Percentiles rank a stretch among this genome's conserved stretches.
Evolutionary conservation across 2,113 vertebrate genomes (phyloP).

Genomic region (Lycocorax pyrrhopterus): DNA sequence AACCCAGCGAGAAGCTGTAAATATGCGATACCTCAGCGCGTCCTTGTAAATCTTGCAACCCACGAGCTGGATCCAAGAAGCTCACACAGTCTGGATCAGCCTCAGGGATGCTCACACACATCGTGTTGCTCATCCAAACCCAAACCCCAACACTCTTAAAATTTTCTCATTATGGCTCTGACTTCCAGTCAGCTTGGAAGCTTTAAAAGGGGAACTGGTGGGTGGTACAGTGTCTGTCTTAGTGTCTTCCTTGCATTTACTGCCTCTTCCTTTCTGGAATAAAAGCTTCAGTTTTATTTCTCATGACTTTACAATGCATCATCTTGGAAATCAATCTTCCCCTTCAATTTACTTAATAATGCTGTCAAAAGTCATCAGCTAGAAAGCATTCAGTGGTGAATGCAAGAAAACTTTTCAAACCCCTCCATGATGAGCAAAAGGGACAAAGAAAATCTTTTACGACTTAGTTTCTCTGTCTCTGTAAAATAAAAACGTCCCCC

Average conservation of each 20-base stretch:
- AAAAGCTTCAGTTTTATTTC: constrained; percentile 13
- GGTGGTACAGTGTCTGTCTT: constrained; percentile 39
- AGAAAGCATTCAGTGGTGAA: constrained; percentile 4
- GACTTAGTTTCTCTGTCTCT: not conserved
- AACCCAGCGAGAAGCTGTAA: not conserved
- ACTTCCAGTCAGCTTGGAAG: constrained; percentile 33
- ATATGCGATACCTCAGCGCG: not conserved
- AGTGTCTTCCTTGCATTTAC: constrained; percentile 6
- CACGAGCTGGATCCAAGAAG: not conserved
- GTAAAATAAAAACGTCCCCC: constrained; percentile 29
- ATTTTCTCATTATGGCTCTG: not conserved
- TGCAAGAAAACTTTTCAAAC: not conserved
- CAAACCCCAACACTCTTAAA: not conserved
- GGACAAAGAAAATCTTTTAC: constrained; percentile 15
- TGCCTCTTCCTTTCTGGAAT: constrained; percentile 33
- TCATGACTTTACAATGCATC: constrained; percentile 37
- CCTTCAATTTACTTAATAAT: constrained; percentile 30
- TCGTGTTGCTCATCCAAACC: constrained; percentile 8
- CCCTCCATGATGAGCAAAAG: not conserved
- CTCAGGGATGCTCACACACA: not conserved
- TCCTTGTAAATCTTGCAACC: not conserved
- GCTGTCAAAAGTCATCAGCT: constrained; percentile 37
- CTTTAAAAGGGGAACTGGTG: constrained; percentile 18
- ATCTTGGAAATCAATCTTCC: constrained; percentile 50
- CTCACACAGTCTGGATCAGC: not conserved